Base-by-base conservation (phyloP, 2,113 vertebrate species). In the Chionodraco myersi region DNA sequence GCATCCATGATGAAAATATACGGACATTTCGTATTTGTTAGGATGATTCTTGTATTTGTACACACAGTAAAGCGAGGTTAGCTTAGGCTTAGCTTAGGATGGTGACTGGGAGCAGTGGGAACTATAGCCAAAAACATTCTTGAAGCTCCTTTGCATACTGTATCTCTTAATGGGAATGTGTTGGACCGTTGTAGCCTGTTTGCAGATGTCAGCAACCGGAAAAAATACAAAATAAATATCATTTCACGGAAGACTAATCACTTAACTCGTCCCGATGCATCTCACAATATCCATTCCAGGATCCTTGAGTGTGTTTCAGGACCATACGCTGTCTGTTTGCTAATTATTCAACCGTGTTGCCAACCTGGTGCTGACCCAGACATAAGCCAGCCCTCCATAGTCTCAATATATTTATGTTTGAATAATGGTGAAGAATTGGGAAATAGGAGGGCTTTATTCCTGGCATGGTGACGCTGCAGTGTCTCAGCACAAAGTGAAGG, bases 401-500 rank as follows among this genome's bases (percentile, higher is more conserved):
- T 10, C 41, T 10, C 41, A 77, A 76, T 70, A 80, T 77, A 71
- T 83, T 82, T 65, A 77, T 80, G 72, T 48, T 65, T 79, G 54
- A 87, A 82, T 75, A 81, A 87, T 82, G 72, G 47, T 82, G 80
- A 88, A 75, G 61, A 77, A 83, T 77, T 73, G 11, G 80, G 80
- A 68, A 86, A 71, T 36, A 41, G 36, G 36, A 41, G 36, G 36
- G 4, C 36, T 41, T 86, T 69, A 83, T 82, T 91, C 80, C 87
- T 86, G 83, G 86, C 88, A 88, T 51, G 3, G 3, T 69, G 77
- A 53, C 30, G 72, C 88, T 91, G 90, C 89, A 88, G 89, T 89
- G 53, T 73, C 60, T 72, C 94, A 93, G 88, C 93, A 91, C 91
- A 94, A 93, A 81, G 79, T 80, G 83, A 75, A 91, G 88, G 0